These are phyloP conservation scores for Osmerus eperlanus DNA, from an alignment of 2,113 vertebrate species.

Conservation along the genomic window DNA sequence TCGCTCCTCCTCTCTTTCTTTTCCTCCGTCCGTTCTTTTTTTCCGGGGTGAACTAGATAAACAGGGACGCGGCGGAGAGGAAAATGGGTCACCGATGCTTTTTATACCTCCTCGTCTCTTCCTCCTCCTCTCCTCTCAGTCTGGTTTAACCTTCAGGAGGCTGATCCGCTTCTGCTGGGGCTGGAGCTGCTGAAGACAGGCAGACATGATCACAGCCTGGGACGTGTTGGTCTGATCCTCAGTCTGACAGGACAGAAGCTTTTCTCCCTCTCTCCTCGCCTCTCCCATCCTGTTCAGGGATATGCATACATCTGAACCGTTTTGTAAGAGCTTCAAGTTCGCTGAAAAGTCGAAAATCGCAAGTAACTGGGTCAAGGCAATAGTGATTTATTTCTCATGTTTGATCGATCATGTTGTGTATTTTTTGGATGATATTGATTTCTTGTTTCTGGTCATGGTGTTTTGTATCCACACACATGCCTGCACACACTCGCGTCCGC, in stretches of 20 bases:
- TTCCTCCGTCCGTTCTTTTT: background rate
- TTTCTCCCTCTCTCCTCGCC: background rate
- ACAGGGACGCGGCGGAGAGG: constrained; percentile 12
- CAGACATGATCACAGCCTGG: background rate
- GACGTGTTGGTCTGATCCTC: background rate
- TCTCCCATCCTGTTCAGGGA: too few relatives aligned
- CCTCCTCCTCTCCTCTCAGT: constrained; percentile 2
- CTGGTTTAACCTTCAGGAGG: constrained; percentile 45
- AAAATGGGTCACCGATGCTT: constrained; percentile 45
- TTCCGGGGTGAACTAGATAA: constrained; percentile 26
- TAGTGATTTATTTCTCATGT: too few relatives aligned
- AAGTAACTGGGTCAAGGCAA: too few relatives aligned
- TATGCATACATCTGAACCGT: too few relatives aligned
- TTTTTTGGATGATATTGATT: too few relatives aligned
- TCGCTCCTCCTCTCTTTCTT: background rate
- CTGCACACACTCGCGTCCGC: background rate
- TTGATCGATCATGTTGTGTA: too few relatives aligned
- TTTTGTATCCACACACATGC: background rate
- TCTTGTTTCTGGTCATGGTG: background rate
- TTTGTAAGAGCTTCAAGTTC: too few relatives aligned
- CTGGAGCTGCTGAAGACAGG: constrained; percentile 9
- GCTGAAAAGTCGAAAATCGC: too few relatives aligned
- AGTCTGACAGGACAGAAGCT: background rate
- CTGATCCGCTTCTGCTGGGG: background rate
- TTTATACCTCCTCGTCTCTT: constrained; percentile 23